Evolutionary conservation across 2,888 invertebrate genomes (phyloP).

Genomic region (Eupithecia exiguata): DNA sequence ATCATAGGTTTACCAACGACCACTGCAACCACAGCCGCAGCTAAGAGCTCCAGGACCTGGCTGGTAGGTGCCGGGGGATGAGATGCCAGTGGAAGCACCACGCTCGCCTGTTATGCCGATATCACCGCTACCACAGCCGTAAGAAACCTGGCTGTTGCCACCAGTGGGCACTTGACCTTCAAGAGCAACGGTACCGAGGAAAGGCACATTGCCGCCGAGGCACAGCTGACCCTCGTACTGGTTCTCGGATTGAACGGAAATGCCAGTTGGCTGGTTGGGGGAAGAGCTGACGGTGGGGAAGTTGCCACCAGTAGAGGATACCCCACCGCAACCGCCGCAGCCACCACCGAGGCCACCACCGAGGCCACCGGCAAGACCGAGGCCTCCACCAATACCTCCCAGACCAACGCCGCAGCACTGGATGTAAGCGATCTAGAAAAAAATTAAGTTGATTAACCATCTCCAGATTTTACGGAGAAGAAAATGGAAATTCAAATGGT

Average conservation of each 20-base stretch:
- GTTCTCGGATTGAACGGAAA: slow-evolving; percentile 55
- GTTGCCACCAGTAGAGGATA: slow-evolving; percentile 49
- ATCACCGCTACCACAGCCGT: slow-evolving; percentile 49
- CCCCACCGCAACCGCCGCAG: slow-evolving; percentile 33
- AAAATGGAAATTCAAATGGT: neutral
- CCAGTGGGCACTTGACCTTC: slow-evolving; percentile 50
- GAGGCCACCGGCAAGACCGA: neutral
- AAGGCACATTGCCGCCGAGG: slow-evolving; percentile 53
- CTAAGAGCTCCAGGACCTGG: slow-evolving; percentile 7
- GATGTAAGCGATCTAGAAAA: neutral
- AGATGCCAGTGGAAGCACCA: slow-evolving; percentile 39
- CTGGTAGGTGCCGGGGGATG: slow-evolving; percentile 28
- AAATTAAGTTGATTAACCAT: neutral
- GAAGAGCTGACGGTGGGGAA: slow-evolving; percentile 49
- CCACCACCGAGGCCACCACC: slow-evolving; percentile 29
- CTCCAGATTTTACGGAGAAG: neutral
- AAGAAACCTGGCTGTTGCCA: slow-evolving; percentile 48
- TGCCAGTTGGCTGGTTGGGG: slow-evolving; percentile 48
- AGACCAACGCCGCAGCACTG: neutral
- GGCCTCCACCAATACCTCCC: neutral
- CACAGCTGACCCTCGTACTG: slow-evolving; percentile 47
- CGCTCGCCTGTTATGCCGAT: slow-evolving; percentile 41
- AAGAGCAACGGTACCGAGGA: slow-evolving; percentile 52
- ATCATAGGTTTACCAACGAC: neutral
- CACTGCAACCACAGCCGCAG: slow-evolving; percentile 37